phyloP scores from a whole-genome alignment of 2,113 vertebrate species.

The Gymnobelideus leadbeateri region DNA sequence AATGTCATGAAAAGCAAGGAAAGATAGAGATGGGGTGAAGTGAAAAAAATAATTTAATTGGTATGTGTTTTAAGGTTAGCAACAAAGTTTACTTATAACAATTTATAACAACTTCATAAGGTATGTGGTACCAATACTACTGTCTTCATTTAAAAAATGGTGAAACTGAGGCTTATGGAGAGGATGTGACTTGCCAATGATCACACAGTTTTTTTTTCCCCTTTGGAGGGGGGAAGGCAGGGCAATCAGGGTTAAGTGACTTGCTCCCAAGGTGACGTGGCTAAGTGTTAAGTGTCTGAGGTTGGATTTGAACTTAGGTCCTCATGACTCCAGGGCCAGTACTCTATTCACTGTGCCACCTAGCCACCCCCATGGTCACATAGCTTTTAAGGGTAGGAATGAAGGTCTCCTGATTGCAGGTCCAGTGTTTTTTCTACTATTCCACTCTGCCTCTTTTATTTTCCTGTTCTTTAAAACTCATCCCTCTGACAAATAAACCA shows the following conservation, averaged over 20 bases:
- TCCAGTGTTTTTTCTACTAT: too few species aligned
- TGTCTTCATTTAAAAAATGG: background rate
- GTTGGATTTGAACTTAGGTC: too few species aligned
- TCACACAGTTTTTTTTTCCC: too few species aligned
- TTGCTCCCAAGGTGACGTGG: too few species aligned
- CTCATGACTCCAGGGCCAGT: too few species aligned
- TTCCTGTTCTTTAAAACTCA: background rate
- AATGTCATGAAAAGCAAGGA: background rate
- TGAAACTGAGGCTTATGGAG: background rate
- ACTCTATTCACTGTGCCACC: too few species aligned
- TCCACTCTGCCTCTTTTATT: background rate
- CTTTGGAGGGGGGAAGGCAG: too few species aligned
- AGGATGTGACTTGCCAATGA: background rate
- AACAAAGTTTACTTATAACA: background rate
- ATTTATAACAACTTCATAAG: background rate
- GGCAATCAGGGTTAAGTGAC: too few species aligned
- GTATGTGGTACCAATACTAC: too few species aligned
- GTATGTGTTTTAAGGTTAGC: background rate
- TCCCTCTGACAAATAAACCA: background rate
- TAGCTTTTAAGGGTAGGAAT: background rate
- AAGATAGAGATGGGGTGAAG: background rate
- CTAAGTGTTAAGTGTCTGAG: too few species aligned
- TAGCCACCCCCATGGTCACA: too few species aligned
- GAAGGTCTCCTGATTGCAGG: background rate
- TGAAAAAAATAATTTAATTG: background rate